phyloP scores from a whole-genome alignment of 2,113 vertebrate genomes.

The human region GRCh38 chr1:240212001-240212500 shows the following conservation, averaged over 20 bases:
- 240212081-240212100: neutral
- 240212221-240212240: neutral
- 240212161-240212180: neutral
- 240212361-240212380: neutral
- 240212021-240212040: fast-evolving
- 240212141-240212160: neutral
- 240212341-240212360: neutral
- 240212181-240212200: neutral
- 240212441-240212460: neutral
- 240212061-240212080: neutral
- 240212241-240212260: neutral
- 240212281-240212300: neutral
- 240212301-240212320: neutral
- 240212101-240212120: neutral
- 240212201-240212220: neutral
- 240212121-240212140: neutral
- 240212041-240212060: neutral
- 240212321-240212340: too few relatives aligned
- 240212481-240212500: neutral
- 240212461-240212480: neutral
- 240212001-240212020: neutral
- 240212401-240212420: neutral
- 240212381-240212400: neutral
- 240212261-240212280: neutral
- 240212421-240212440: neutral